phyloP scores from a whole-genome alignment of 2,888 invertebrate genomes.

The Pseudococcus viburni region DNA sequence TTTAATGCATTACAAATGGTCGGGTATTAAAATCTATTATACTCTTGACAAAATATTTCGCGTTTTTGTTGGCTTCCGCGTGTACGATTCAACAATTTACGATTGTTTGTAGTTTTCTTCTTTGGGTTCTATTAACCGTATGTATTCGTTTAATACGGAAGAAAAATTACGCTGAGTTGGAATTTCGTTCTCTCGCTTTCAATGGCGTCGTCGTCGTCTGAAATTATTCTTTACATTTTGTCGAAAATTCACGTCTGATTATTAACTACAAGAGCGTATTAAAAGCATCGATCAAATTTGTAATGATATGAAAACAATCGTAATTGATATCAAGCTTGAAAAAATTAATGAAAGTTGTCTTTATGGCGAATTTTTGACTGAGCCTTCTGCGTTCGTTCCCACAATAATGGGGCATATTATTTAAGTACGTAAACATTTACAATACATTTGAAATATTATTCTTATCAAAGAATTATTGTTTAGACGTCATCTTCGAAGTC shows the following conservation, averaged over 20 bases:
- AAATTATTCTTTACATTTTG: background rate
- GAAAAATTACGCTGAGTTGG: background rate
- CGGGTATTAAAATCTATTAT: conserved; percentile 14
- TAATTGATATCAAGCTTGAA: background rate
- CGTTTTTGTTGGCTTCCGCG: conserved; percentile 4
- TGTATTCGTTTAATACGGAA: background rate
- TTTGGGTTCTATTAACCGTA: background rate
- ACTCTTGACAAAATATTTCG: conserved; percentile 14
- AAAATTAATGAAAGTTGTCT: background rate
- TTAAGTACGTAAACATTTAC: background rate
- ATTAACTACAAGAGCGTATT: background rate
- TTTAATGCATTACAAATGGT: conserved; percentile 14
- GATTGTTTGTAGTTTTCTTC: background rate
- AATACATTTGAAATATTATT: background rate
- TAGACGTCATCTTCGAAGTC: background rate
- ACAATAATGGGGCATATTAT: background rate
- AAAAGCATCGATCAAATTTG: background rate
- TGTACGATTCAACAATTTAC: background rate
- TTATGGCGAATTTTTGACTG: background rate
- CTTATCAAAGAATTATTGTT: conserved; percentile 7
- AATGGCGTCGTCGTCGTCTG: background rate
- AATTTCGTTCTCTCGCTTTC: background rate
- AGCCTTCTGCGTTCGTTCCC: background rate
- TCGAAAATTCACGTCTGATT: background rate
- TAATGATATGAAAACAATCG: no score